Evolutionary conservation across 1,140 invertebrate genomes (phyloP).

Genomic region (Bombus terrestris): DNA sequence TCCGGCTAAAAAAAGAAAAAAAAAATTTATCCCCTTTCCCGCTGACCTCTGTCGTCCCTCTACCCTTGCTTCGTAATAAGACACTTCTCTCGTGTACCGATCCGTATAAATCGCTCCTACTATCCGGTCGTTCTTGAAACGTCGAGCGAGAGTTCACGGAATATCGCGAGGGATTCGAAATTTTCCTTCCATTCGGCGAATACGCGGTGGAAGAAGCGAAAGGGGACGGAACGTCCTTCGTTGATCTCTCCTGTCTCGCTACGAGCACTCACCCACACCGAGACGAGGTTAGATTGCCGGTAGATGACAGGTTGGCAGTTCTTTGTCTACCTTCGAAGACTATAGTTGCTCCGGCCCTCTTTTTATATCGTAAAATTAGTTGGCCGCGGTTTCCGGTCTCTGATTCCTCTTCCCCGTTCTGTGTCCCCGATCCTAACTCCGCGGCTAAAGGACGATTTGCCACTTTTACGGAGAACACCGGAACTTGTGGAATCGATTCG

Average conservation of each 20-base stretch:
- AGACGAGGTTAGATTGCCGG: slow-evolving; percentile 66
- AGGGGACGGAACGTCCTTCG: not conserved
- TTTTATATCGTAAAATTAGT: slow-evolving; percentile 79
- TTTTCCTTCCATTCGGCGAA: not conserved
- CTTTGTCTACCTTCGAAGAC: slow-evolving; percentile 73
- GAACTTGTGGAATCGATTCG: slow-evolving; percentile 10
- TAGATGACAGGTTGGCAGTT: slow-evolving; percentile 74
- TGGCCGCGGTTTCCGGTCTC: slow-evolving; percentile 78
- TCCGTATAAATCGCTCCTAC: not conserved
- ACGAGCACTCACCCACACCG: slow-evolving; percentile 49
- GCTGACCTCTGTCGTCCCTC: slow-evolving; percentile 30
- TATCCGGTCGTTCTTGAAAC: not conserved
- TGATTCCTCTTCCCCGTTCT: slow-evolving; percentile 50
- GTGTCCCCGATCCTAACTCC: slow-evolving; percentile 66
- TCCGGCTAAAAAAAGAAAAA: not conserved
- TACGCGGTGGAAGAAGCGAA: not conserved
- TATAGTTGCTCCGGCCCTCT: slow-evolving; percentile 68
- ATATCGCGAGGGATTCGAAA: not conserved
- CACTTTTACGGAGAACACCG: slow-evolving; percentile 34
- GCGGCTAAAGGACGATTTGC: slow-evolving; percentile 52
- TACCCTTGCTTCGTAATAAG: slow-evolving; percentile 41
- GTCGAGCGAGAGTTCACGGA: not conserved
- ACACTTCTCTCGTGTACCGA: slow-evolving; percentile 14
- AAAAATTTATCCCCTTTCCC: slow-evolving; percentile 40
- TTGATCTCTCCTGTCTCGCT: slow-evolving; percentile 17